Percentiles rank a stretch among this genome's conserved stretches.
Conservation (phyloP, 2,888 invertebrate species). For the Papilio demoleus region DNA sequence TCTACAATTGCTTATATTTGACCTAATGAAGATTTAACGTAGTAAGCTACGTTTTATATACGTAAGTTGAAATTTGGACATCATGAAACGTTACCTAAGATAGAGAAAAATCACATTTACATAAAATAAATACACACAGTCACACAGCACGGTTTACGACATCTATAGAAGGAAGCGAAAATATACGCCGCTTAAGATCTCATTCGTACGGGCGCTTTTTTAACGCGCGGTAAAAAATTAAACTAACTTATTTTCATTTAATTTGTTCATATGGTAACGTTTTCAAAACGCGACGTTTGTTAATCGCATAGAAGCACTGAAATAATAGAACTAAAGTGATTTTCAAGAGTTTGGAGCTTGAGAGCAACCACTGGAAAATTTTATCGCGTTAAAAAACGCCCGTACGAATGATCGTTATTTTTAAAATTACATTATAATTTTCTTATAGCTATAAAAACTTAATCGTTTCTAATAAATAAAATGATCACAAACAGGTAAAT, state of each 20-base stretch:
- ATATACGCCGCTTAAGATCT: slow-evolving; percentile 56
- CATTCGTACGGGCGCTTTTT: too few species aligned
- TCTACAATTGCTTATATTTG: slow-evolving; percentile 49
- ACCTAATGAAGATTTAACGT: slow-evolving; percentile 56
- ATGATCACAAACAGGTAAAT: slow-evolving; percentile 74
- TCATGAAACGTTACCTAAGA: slow-evolving; percentile 59
- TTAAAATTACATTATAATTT: slow-evolving; percentile 51
- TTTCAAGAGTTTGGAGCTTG: too few species aligned
- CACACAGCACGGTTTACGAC: slow-evolving; percentile 72
- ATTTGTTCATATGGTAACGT: too few species aligned
- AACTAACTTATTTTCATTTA: too few species aligned
- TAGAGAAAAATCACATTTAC: slow-evolving; percentile 71
- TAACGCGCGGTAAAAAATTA: too few species aligned
- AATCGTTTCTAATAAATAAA: slow-evolving; percentile 68
- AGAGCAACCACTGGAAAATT: too few species aligned
- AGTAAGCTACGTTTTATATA: slow-evolving; percentile 51
- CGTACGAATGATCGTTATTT: slow-evolving; percentile 6
- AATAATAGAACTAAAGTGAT: too few species aligned
- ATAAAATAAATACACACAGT: slow-evolving; percentile 66
- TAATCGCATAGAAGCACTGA: too few species aligned
- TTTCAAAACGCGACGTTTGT: too few species aligned
- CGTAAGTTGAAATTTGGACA: slow-evolving; percentile 55
- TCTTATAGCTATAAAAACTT: slow-evolving; percentile 63
- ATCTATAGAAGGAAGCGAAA: slow-evolving; percentile 75
- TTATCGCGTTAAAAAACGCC: too few species aligned